phyloP scores from a whole-genome alignment of 2,113 vertebrate genomes.

The Pristiophorus japonicus region DNA sequence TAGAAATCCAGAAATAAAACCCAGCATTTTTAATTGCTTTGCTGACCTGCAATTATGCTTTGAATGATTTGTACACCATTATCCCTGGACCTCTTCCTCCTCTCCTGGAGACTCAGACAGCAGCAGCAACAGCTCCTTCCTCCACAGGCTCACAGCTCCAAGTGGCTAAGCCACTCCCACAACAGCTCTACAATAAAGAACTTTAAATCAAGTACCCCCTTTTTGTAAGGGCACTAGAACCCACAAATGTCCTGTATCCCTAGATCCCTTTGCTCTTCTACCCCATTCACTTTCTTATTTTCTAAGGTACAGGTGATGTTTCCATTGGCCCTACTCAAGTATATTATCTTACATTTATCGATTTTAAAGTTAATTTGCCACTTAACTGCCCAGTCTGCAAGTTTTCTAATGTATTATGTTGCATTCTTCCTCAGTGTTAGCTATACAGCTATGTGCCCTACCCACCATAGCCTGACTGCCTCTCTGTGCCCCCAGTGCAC shows the following conservation, averaged over 20 bases:
- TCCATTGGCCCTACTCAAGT: neutral
- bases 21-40: neutral
- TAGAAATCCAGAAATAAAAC: neutral
- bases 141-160: no score
- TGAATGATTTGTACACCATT: neutral
- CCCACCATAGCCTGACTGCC: neutral
- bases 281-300: neutral
- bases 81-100: no score
- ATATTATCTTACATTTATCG: neutral
- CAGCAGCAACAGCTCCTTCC: no score
- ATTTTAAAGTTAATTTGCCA: neutral
- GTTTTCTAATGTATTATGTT: neutral
- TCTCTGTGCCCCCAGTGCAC: neutral
- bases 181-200: no score
- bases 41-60: neutral
- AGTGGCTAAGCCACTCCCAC: no score
- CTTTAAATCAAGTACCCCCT: no score
- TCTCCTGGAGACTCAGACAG: no score
- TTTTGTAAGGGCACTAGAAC: no score
- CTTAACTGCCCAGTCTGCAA: neutral
- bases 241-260: no score
- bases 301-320: neutral
- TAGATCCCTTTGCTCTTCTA: neutral
- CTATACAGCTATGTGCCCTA: neutral
- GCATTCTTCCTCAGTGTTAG: neutral